Base-by-base conservation (phyloP, 1,140 invertebrate genomes). In the Pristionchus pacificus region DNA sequence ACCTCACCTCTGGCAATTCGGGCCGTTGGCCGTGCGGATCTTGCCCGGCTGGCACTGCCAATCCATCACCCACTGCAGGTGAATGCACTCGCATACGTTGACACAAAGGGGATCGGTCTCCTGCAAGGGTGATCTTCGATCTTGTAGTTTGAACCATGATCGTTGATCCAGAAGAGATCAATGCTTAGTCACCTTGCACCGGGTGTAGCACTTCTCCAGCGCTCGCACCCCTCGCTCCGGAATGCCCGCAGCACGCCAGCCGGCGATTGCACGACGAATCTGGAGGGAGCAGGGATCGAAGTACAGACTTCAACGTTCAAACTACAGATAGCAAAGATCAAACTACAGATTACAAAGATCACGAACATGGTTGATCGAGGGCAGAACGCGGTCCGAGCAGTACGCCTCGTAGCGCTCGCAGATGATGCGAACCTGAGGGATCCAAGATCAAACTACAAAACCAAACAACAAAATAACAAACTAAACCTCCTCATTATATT, bases 401-500 rank as follows among this genome's bases (percentile, higher is more conserved):
- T 77, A 72, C 1, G 68, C 60, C 32, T 73, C 61, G 38, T 77
- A 77, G 32, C 76, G 14, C 59, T 77, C 76, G 65, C 76, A 77
- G 3, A 77, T 72, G 32, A 77, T 77, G 32, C 76, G 49, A 6
- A 77, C n/a, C n/a, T n/a, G n/a, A n/a, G n/a, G n/a, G n/a, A n/a
- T n/a, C n/a, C n/a, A n/a, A n/a, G n/a, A n/a, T n/a, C n/a, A n/a
- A n/a, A n/a, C n/a, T n/a, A n/a, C n/a, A n/a, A n/a, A n/a, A n/a
- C n/a, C n/a, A n/a, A n/a, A n/a, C n/a, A n/a, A n/a, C n/a, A n/a
- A n/a, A n/a, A n/a, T n/a, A n/a, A n/a, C n/a, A n/a, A n/a, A n/a
- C n/a, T n/a, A n/a, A n/a, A n/a, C 71, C 57, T 77, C 76, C 62
- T 77, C 76, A 60, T 76, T 77, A 31, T 77, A 76, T 0, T 61